phyloP scores from a whole-genome alignment of 2,113 vertebrate species.

The Percina caprodes region DNA sequence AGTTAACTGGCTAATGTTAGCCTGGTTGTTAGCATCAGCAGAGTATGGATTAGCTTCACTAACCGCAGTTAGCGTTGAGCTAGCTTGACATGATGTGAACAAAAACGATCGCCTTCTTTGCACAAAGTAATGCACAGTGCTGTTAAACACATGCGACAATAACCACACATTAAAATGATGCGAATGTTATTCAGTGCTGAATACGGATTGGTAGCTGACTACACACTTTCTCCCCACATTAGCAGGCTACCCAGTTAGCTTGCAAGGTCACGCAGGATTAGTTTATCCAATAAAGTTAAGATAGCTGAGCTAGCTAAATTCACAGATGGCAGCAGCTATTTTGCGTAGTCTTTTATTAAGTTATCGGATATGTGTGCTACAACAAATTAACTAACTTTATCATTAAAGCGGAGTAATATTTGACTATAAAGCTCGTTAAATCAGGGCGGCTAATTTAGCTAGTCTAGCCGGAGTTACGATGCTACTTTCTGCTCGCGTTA shows the following conservation, averaged over 20 bases:
- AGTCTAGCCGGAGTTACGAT: neutral
- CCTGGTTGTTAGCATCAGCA: constrained; percentile 17
- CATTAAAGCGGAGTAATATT: neutral
- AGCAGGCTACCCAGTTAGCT: constrained; percentile 57
- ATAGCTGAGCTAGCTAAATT: neutral
- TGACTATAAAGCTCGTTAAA: neutral
- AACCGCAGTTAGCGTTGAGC: neutral
- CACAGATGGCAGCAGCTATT: neutral
- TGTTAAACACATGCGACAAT: rapidly evolving
- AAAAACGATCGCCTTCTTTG: neutral
- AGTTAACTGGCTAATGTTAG: neutral
- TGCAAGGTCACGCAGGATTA: constrained; percentile 72
- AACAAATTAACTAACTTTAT: neutral
- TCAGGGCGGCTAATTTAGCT: constrained; percentile 10
- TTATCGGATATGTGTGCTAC: no score
- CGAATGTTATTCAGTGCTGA: no score
- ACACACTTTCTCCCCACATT: neutral
- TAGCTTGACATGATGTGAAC: constrained; percentile 53
- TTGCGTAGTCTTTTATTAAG: neutral
- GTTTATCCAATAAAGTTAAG: constrained; percentile 29
- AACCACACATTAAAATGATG: rapidly evolving
- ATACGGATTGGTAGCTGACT: neutral
- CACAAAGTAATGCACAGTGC: neutral
- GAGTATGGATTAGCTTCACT: constrained; percentile 10
- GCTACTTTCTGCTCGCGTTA: constrained; percentile 31